Base-by-base conservation (phyloP, 2,113 vertebrate species). In the Cephalopholis sonnerati region DNA sequence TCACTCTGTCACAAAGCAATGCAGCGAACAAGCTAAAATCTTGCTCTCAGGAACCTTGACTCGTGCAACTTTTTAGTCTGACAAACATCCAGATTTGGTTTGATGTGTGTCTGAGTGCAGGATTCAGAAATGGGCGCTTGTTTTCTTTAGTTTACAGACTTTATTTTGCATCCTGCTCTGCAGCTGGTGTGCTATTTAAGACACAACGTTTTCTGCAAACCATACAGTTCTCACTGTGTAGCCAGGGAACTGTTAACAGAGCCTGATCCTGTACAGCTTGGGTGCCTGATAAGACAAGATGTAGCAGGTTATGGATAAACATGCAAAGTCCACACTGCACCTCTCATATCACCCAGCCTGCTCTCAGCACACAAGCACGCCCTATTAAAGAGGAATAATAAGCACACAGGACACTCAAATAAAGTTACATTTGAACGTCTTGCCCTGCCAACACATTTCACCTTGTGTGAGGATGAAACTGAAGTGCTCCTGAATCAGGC, bases 271-370 rank as follows among this genome's bases (percentile, higher is more conserved):
- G 12, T 50, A 13, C 32, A 44, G 29, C 39, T 29, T 27, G 27
- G 29, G 32, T 46, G 61, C 39, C 66, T 86, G 88, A 93, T 90
- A 91, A 91, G 59, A 79, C 61, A 39, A 41, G 67, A 85, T 71
- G 70, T 75, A 41, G 67, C 63, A 66, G 61, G 54, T 68, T 67
- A 70, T 54, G 71, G 41, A 80, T 67, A 85, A 87, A 79, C 76
- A 93, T 75, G 54, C 92, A 94, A 94, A 94, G 94, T 94, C 92
- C 92, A 95, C 39, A 29, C 78, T 74, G 78, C 82, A 83, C 87
- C 83, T 75, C 20, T 77, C 13, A 15, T 67, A 77, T 80, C 74
- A 69, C 5, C 27, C 36, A 70, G 48, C 63, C 77, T 55, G 25
- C 66, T 74, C 50, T 61, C 15, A 50, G 12, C 58, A 39, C 29